Evolutionary conservation across 2,113 vertebrate genomes (phyloP).

Genomic region (Siphamia tubifer): DNA sequence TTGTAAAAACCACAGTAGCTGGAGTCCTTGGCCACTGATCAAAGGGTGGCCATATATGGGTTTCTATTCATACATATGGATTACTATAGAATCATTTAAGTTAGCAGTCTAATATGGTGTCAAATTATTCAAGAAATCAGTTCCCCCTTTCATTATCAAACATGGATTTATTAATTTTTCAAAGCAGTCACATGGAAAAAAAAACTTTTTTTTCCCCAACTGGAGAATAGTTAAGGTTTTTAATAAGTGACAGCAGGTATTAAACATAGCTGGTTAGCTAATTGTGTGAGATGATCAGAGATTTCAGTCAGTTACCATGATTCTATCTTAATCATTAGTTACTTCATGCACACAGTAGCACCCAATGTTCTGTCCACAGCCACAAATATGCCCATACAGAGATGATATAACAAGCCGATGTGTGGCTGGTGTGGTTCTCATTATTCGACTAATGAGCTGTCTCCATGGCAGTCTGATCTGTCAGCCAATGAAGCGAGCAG

Average conservation of each 20-base stretch:
- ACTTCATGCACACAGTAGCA: slow-evolving; percentile 48
- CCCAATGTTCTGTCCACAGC: slow-evolving; percentile 59
- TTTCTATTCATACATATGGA: no score
- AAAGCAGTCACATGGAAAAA: background rate
- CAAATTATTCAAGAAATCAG: no score
- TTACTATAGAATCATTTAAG: no score
- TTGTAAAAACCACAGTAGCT: no score
- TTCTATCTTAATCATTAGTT: slow-evolving; percentile 40
- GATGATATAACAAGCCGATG: slow-evolving; percentile 67
- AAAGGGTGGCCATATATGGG: no score
- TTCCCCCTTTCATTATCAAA: no score
- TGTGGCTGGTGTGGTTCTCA: slow-evolving; percentile 63
- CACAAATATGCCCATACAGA: slow-evolving; percentile 64
- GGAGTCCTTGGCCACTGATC: no score
- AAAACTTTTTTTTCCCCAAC: slow-evolving; percentile 1
- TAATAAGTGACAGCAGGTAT: background rate
- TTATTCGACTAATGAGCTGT: slow-evolving; percentile 81
- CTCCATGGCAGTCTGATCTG: slow-evolving; percentile 72
- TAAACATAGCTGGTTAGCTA: background rate
- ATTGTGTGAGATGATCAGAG: slow-evolving; percentile 15
- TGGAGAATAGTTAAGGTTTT: background rate
- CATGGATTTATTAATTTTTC: background rate
- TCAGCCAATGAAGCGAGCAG: slow-evolving; percentile 70
- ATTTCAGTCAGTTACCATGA: slow-evolving; percentile 1
- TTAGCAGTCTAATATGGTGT: no score